Evolutionary conservation across 2,113 vertebrate genomes (phyloP).

Genomic region (Lophius piscatorius): DNA sequence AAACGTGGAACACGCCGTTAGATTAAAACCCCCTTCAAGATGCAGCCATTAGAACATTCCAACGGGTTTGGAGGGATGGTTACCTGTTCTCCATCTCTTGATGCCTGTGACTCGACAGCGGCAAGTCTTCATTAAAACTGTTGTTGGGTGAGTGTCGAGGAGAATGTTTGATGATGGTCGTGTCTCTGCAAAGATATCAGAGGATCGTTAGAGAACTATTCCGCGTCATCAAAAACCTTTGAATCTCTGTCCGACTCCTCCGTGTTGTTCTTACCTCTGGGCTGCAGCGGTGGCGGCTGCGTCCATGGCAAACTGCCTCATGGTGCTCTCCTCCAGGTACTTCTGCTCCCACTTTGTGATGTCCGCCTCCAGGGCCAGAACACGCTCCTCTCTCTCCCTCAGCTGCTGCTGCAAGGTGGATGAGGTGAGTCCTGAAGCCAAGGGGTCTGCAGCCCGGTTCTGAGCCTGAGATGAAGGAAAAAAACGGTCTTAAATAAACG

Average conservation of each 20-base stretch:
- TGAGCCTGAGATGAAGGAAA: constrained; percentile 58
- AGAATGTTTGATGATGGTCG: constrained; percentile 97
- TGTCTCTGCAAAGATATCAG: constrained; percentile 80
- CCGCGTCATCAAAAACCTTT: accelerated
- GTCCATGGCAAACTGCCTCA: constrained; percentile 98
- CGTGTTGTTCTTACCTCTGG: constrained; percentile 76
- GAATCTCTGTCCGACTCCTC: neutral
- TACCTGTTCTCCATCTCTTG: constrained; percentile 98
- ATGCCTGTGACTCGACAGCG: constrained; percentile 86
- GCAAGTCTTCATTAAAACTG: constrained; percentile 93
- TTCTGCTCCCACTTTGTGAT: constrained; percentile 99
- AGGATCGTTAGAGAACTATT: neutral
- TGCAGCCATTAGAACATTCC: neutral
- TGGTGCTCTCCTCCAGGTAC: constrained; percentile 96
- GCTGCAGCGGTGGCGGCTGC: constrained; percentile 93
- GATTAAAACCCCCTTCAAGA: neutral
- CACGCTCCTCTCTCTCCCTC: constrained; percentile 91
- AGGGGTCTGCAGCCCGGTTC: constrained; percentile 40
- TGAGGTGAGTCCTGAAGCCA: constrained; percentile 71
- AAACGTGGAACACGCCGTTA: neutral
- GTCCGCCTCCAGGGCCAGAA: constrained; percentile 94
- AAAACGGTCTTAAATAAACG: too few species aligned
- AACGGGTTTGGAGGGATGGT: neutral
- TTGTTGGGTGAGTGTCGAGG: constrained; percentile 90
- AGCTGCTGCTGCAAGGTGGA: constrained; percentile 86